Base-by-base conservation (phyloP, 2,113 vertebrate species). In the Cephalopterus ornatus region DNA sequence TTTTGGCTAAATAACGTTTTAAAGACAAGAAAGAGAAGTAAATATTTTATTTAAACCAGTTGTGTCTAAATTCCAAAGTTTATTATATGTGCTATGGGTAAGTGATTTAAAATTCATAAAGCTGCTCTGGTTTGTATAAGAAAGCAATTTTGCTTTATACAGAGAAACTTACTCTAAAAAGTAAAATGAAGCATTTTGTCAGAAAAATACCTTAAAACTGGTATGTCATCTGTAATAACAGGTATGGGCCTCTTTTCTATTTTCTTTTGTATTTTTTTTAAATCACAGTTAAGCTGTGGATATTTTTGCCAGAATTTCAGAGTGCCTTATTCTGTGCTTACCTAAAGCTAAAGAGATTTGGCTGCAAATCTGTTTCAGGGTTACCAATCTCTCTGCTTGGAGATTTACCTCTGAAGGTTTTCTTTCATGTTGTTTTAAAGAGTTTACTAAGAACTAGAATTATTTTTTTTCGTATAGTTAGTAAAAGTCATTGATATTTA, bases 71-170 rank as follows among this genome's bases (percentile, higher is more conserved):
- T 94, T 95, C n/a, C 58, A 10, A 72, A 58, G 35, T 96, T 42
- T 17, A 12, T 42, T 42, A 42, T 17, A 42, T 42, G 42, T 42
- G 59, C n/a, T 68, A 65, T 47, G 66, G 46, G 33, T 92, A 94
- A 65, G 39, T 68, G 44, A 95, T 96, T 97, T 96, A 93, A 97
- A 97, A 96, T 96, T 95, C 89, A 95, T 71, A 92, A 95, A 67
- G 50, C 80, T 95, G 65, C 18, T 53, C 49, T 93, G 14, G 55
- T 61, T 95, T 91, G 39, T 55, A 73, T 93, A 77, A 95, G 35
- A 89, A 94, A 96, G 63, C 19, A 96, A 77, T 91, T 80, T 97
- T 62, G 6, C 71, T 53, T 92, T 77, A 32, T 32, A 71, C 37
- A 73, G 71, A 41, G 9, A 78, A 97, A 81, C 11, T 80, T 82